A percentile compares a stretch with the other conserved stretches of the same genome.
phyloP scores from a whole-genome alignment of 2,113 vertebrate genomes.

The Poeciliopsis occidentalis region DNA sequence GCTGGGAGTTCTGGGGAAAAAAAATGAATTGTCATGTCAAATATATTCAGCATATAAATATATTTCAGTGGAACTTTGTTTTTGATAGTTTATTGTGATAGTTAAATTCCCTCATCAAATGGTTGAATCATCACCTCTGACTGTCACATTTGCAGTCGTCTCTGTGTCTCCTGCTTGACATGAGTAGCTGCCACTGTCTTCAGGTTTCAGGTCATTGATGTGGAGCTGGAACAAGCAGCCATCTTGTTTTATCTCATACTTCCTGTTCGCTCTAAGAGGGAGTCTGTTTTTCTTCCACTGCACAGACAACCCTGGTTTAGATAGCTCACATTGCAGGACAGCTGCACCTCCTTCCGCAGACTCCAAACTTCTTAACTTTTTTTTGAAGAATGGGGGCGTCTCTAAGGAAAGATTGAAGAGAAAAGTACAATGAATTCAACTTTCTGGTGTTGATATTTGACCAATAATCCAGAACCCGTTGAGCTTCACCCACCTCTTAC shows the following conservation, averaged over 20 bases:
- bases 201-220: constrained; percentile 46
- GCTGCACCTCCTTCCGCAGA: constrained; percentile 44
- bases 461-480: background rate
- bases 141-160: constrained; percentile 37
- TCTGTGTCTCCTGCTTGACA: constrained; percentile 54
- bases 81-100: too few relatives aligned
- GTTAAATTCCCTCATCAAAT: background rate
- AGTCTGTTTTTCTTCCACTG: constrained; percentile 62
- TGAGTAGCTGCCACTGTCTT: constrained; percentile 60
- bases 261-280: constrained; percentile 35
- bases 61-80: too few relatives aligned
- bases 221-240: constrained; percentile 48
- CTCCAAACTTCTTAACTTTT: constrained; percentile 22
- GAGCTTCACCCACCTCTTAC: constrained; percentile 14
- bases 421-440: background rate
- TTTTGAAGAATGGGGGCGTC: constrained; percentile 22
- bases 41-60: too few relatives aligned
- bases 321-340: constrained; percentile 51
- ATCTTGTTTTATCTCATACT: constrained; percentile 55
- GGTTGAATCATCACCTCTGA: constrained; percentile 2
- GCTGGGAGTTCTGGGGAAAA: constrained; percentile 46
- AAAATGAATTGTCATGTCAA: background rate
- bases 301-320: constrained; percentile 36
- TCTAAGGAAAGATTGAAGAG: background rate
- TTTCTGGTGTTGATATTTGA: background rate